Evolutionary conservation across 2,888 invertebrate genomes (phyloP).

Genomic region (Drosophila austrosaltans): DNA sequence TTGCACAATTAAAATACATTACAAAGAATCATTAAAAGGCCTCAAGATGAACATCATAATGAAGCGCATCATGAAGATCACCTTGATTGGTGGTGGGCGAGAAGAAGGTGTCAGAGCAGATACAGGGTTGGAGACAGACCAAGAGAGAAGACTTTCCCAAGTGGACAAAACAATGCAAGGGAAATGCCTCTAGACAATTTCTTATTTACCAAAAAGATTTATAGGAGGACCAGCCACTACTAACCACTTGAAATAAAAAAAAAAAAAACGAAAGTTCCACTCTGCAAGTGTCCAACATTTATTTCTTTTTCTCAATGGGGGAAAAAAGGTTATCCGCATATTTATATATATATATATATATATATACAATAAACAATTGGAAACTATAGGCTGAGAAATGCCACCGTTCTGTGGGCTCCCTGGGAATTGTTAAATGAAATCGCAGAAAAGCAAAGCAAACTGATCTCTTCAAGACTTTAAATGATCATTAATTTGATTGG

Average conservation of each 20-base stretch:
- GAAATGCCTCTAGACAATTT: conserved; percentile 54
- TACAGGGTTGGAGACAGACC: not conserved
- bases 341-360: conserved; percentile 26
- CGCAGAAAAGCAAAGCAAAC: conserved; percentile 17
- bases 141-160: conserved; percentile 66
- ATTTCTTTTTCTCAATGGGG: conserved; percentile 49
- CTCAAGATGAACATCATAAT: conserved; percentile 34
- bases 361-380: conserved; percentile 60
- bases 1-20: conserved; percentile 75
- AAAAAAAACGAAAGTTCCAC: conserved; percentile 75
- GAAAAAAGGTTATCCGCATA: conserved; percentile 32
- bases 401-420: conserved; percentile 39
- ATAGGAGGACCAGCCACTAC: conserved; percentile 56
- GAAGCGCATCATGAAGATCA: conserved; percentile 50
- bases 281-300: conserved; percentile 59
- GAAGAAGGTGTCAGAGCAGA: conserved; percentile 1
- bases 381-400: conserved; percentile 60
- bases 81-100: conserved; percentile 7
- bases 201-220: conserved; percentile 68
- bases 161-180: conserved; percentile 54
- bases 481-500: conserved; percentile 56
- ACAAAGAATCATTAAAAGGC: conserved; percentile 71
- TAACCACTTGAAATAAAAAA: conserved; percentile 39
- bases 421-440: conserved; percentile 49
- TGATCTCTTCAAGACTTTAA: conserved; percentile 32